Evolutionary conservation across 2,113 vertebrate genomes (phyloP).

Genomic region (Oryzias javanicus): DNA sequence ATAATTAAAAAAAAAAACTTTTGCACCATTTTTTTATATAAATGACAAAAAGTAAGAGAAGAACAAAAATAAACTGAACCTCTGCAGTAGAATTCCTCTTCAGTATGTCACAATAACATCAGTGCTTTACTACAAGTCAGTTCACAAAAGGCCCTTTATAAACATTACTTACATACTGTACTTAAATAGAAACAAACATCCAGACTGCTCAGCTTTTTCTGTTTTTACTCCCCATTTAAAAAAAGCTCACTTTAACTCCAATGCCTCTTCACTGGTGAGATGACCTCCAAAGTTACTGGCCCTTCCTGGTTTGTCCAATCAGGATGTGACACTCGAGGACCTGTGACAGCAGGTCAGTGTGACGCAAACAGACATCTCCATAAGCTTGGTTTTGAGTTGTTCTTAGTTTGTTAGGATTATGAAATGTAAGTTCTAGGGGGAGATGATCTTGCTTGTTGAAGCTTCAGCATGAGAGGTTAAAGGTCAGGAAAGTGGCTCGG

Average conservation of each 20-base stretch:
- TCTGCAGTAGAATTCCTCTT: constrained; percentile 33
- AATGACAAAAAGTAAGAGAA: neutral
- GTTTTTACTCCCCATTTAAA: constrained; percentile 1
- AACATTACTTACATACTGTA: constrained; percentile 55
- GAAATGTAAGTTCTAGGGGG: constrained; percentile 17
- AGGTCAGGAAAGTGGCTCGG: constrained; percentile 97
- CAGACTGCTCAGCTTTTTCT: constrained; percentile 14
- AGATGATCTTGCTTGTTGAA: constrained; percentile 1
- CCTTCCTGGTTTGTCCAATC: constrained; percentile 8
- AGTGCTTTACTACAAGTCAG: constrained; percentile 68
- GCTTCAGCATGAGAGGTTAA: constrained; percentile 60
- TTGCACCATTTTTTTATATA: constrained; percentile 2
- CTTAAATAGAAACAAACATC: constrained; percentile 38
- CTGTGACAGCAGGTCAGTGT: constrained; percentile 1
- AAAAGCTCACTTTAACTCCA: constrained; percentile 25
- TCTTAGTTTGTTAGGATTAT: neutral
- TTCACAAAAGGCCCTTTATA: constrained; percentile 64
- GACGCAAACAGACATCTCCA: neutral
- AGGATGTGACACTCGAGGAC: constrained; percentile 6
- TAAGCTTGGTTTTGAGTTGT: neutral
- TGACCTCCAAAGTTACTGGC: constrained; percentile 4
- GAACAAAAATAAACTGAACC: constrained; percentile 10
- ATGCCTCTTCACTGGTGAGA: constrained; percentile 41
- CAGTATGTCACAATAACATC: constrained; percentile 41
- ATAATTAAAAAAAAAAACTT: neutral